A percentile compares a stretch with the other conserved stretches of the same genome.
Conservation (phyloP, 1,140 invertebrate species). For the Helicoverpa zea region DNA sequence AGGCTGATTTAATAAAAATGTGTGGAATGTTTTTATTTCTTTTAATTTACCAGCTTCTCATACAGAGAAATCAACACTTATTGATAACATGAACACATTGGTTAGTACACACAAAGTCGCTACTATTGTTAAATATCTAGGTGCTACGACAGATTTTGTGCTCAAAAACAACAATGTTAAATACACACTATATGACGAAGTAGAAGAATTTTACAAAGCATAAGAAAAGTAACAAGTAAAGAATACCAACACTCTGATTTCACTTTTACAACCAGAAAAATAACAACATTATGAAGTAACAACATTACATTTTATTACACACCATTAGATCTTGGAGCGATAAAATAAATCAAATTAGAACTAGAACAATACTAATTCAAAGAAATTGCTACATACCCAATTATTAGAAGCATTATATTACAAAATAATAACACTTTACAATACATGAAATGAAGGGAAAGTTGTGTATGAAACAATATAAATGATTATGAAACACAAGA, state of each 20-base stretch:
- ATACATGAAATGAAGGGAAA: not conserved
- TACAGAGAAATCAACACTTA: not conserved
- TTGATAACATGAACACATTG: not conserved
- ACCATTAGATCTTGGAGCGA: not conserved
- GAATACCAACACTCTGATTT: not conserved
- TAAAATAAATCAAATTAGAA: slow-evolving; percentile 11
- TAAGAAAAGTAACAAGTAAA: not conserved
- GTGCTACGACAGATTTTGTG: not conserved
- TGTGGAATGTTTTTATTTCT: slow-evolving; percentile 59
- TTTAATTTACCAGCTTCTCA: slow-evolving; percentile 13
- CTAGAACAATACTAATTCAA: slow-evolving; percentile 27
- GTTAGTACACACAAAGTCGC: too few relatives aligned
- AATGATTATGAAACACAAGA: slow-evolving; percentile 12
- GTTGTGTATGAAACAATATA: not conserved
- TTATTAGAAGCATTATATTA: slow-evolving; percentile 10
- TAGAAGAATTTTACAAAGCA: too few relatives aligned
- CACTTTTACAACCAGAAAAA: not conserved
- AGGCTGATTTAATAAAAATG: slow-evolving; percentile 83
- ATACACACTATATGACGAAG: too few relatives aligned
- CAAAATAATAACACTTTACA: slow-evolving; percentile 11
- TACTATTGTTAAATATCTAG: not conserved
- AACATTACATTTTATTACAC: not conserved
- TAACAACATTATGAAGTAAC: slow-evolving; percentile 16
- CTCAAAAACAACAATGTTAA: not conserved
- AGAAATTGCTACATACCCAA: slow-evolving; percentile 2